These are phyloP conservation scores for Tragopan temminckii DNA, from an alignment of 2,797 vertebrate species.

Conservation along the genomic window DNA sequence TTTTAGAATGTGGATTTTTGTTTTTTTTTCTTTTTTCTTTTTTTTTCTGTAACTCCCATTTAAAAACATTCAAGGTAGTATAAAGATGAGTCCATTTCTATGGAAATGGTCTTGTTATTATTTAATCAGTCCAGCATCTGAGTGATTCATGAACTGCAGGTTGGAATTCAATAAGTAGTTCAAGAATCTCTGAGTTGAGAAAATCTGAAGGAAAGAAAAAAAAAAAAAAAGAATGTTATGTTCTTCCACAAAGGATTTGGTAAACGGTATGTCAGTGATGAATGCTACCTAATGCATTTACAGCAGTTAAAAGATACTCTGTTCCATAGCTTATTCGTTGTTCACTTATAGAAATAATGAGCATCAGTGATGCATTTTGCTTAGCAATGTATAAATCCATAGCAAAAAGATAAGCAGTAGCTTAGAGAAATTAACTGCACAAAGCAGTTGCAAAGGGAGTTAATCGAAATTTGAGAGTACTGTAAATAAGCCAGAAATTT, in stretches of 20 bases:
- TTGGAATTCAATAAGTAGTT: slow-evolving; percentile 75
- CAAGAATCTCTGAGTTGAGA: slow-evolving; percentile 55
- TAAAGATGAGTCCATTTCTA: slow-evolving; percentile 75
- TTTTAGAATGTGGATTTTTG: not conserved
- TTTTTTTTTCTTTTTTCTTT: not conserved
- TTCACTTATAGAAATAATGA: not conserved
- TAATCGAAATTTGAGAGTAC: not conserved
- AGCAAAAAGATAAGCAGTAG: slow-evolving; percentile 11
- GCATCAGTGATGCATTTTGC: not conserved
- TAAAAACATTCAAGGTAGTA: slow-evolving; percentile 36
- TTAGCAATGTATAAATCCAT: not conserved
- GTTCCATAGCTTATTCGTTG: not conserved
- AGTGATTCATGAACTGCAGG: slow-evolving; percentile 75
- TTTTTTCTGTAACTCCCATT: slow-evolving; percentile 31
- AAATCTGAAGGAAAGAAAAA: slow-evolving; percentile 18
- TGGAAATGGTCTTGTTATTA: slow-evolving; percentile 76
- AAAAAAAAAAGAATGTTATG: not conserved
- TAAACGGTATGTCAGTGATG: slow-evolving; percentile 13
- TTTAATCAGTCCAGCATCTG: slow-evolving; percentile 75
- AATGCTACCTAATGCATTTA: slow-evolving; percentile 48
- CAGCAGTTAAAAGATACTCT: slow-evolving; percentile 21
- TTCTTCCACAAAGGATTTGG: not conserved
- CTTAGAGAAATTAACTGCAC: slow-evolving; percentile 16
- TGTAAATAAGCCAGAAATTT: not conserved
- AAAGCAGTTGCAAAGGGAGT: not conserved